These are phyloP conservation scores for Conger conger DNA, from an alignment of 2,113 vertebrate genomes.

Conservation along the genomic window DNA sequence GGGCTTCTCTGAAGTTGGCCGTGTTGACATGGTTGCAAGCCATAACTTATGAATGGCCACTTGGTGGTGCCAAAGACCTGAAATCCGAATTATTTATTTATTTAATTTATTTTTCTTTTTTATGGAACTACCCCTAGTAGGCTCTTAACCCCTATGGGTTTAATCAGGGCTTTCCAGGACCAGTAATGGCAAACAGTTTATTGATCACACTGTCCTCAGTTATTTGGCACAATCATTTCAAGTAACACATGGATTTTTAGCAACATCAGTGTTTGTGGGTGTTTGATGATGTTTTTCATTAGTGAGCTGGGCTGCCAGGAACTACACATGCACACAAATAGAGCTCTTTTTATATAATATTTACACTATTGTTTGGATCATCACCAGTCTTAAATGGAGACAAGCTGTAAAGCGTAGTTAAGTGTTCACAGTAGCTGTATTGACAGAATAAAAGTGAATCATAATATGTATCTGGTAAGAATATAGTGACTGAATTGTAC, in stretches of 20 bases:
- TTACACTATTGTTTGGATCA: not conserved
- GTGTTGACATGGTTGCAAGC: not conserved
- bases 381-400: not conserved
- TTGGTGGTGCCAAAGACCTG: conserved; percentile 4
- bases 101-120: not conserved
- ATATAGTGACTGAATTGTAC: not conserved
- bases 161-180: not conserved
- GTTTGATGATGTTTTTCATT: not conserved
- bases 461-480: not conserved
- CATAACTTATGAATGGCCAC: not conserved
- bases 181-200: not conserved
- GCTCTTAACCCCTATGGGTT: not conserved
- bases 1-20: not conserved
- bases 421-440: not conserved
- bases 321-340: too few species aligned
- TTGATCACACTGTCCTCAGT: not conserved
- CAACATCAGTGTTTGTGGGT: not conserved
- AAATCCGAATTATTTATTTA: not conserved
- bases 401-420: not conserved
- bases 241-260: not conserved
- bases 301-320: not conserved
- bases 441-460: not conserved
- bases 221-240: not conserved
- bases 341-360: not conserved
- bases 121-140: not conserved